A percentile compares a stretch with the other conserved stretches of the same genome.
phyloP scores from a whole-genome alignment of 2,797 vertebrate species.

The Rhabdomys pumilio region DNA sequence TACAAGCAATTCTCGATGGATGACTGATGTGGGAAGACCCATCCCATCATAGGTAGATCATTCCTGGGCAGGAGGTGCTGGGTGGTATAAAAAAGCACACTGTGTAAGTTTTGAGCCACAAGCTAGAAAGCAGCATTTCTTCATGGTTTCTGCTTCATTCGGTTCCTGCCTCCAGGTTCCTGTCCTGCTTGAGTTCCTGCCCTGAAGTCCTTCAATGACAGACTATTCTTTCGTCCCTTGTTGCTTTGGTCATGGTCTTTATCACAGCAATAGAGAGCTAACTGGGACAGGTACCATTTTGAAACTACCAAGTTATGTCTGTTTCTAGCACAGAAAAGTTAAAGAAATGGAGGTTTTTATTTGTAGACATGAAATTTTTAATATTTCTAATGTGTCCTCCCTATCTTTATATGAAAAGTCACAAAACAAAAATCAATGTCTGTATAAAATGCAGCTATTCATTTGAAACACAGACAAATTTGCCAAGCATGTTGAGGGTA shows the following conservation, averaged over 20 bases:
- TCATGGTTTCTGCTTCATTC: not conserved
- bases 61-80: not conserved
- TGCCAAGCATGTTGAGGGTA: not conserved
- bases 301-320: conserved; percentile 16
- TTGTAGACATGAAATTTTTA: conserved; percentile 4
- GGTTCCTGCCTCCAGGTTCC: not conserved
- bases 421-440: not conserved
- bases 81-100: not conserved
- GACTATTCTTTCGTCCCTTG: not conserved
- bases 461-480: conserved; percentile 38
- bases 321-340: conserved; percentile 14
- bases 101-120: not conserved
- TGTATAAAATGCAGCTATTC: conserved; percentile 43
- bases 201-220: not conserved
- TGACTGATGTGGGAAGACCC: not conserved
- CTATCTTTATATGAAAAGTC: not conserved
- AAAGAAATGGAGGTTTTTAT: not conserved
- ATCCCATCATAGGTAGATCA: not conserved
- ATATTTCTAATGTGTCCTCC: not conserved
- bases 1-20: not conserved
- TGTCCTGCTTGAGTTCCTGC: no score
- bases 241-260: not conserved
- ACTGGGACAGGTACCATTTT: not conserved
- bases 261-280: not conserved
- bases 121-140: not conserved